These are phyloP conservation scores for Pseudoips prasinana DNA, from an alignment of 2,888 invertebrate species.

Conservation along the genomic window DNA sequence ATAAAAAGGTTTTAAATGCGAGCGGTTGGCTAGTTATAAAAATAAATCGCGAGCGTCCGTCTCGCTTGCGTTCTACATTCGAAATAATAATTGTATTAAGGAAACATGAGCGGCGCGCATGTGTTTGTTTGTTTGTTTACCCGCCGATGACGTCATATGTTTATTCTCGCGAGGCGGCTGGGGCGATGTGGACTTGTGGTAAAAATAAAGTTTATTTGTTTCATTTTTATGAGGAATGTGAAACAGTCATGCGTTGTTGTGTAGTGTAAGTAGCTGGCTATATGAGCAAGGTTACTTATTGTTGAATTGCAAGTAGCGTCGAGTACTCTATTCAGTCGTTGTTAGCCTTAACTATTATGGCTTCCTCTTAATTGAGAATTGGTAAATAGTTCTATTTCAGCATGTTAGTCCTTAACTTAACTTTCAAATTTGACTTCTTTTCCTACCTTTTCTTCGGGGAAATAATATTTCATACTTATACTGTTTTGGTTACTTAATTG, in stretches of 20 bases:
- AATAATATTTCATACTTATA: no score
- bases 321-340: no score
- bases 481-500: no score
- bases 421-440: no score
- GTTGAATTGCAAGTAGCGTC: no score
- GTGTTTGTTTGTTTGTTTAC: slow-evolving; percentile 84
- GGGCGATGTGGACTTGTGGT: slow-evolving; percentile 36
- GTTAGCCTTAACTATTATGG: no score
- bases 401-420: no score
- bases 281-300: no score
- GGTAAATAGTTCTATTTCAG: no score
- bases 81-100: slow-evolving; percentile 82
- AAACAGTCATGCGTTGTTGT: not conserved
- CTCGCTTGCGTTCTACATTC: slow-evolving; percentile 72
- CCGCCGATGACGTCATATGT: slow-evolving; percentile 81
- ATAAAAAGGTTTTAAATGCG: slow-evolving; percentile 24
- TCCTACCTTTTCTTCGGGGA: no score
- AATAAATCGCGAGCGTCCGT: slow-evolving; percentile 51
- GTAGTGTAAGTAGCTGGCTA: not conserved
- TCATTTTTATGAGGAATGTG: slow-evolving; percentile 6
- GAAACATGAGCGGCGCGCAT: slow-evolving; percentile 82
- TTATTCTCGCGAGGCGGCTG: slow-evolving; percentile 73
- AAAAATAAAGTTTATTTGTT: slow-evolving; percentile 20
- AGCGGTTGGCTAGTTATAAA: slow-evolving; percentile 32
- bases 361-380: no score